These are phyloP conservation scores for Larimichthys crocea DNA, from an alignment of 2,113 vertebrate species.

Conservation along the genomic window DNA sequence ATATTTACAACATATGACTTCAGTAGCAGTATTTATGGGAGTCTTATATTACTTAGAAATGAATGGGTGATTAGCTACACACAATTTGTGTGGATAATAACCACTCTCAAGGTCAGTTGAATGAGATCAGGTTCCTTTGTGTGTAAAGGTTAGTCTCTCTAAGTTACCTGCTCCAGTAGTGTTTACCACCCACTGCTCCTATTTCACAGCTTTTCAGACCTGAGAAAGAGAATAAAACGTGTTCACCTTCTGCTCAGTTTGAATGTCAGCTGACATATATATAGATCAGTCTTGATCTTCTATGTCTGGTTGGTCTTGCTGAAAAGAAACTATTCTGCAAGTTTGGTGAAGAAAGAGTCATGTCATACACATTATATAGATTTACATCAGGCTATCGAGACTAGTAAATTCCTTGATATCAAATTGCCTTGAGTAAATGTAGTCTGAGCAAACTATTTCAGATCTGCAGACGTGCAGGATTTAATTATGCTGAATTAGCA, in stretches of 20 bases:
- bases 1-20: not conserved
- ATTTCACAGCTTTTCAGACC: conserved; percentile 35
- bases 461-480: conserved; percentile 52
- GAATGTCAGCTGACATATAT: conserved; percentile 2
- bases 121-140: conserved; percentile 22
- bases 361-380: conserved; percentile 12
- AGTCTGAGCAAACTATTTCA: conserved; percentile 20
- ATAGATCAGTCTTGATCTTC: not conserved
- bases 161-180: not conserved
- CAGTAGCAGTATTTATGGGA: not conserved
- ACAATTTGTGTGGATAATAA: not conserved
- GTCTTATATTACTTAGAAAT: not conserved
- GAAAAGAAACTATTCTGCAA: not conserved
- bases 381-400: conserved; percentile 15
- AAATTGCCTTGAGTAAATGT: conserved; percentile 39
- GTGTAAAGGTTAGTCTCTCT: conserved; percentile 25
- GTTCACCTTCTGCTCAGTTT: not conserved
- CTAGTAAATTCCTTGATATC: conserved; percentile 35
- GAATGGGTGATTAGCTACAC: not conserved
- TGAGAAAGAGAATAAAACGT: not conserved
- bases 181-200: conserved; percentile 24
- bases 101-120: conserved; percentile 11
- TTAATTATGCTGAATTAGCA: conserved; percentile 62
- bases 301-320: conserved; percentile 21
- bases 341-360: not conserved